Percentiles rank a stretch among this genome's conserved stretches.
Evolutionary conservation across 2,888 invertebrate species (phyloP).

Genomic region (Eudemis profundana): DNA sequence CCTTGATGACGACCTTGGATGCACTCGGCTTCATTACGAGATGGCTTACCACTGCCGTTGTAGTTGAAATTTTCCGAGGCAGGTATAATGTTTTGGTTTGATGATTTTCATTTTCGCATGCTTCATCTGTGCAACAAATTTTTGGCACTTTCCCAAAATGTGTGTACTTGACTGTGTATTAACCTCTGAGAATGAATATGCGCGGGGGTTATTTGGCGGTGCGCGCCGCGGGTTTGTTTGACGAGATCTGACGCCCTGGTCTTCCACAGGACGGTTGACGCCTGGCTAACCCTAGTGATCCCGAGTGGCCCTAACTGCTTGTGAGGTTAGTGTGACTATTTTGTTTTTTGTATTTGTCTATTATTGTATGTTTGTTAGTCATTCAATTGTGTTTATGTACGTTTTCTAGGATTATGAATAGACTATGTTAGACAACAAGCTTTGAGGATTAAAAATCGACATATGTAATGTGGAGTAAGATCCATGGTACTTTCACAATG

Average conservation of each 20-base stretch:
- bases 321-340: constrained; percentile 75
- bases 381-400: constrained; percentile 45
- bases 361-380: constrained; percentile 45
- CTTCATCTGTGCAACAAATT: constrained; percentile 68
- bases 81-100: constrained; percentile 60
- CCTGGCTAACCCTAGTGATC: constrained; percentile 77
- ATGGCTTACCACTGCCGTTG: constrained; percentile 62
- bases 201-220: constrained; percentile 57
- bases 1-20: constrained; percentile 52
- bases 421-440: no score
- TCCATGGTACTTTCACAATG: no score
- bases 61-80: constrained; percentile 34
- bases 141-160: constrained; percentile 76
- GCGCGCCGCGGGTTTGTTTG: constrained; percentile 53
- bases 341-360: constrained; percentile 48
- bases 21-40: constrained; percentile 53
- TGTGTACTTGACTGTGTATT: constrained; percentile 79
- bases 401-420: not conserved
- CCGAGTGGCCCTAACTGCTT: constrained; percentile 81
- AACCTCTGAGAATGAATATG: constrained; percentile 63
- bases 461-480: no score
- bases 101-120: constrained; percentile 75
- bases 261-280: constrained; percentile 81
- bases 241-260: constrained; percentile 69
- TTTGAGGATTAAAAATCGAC: no score